Evolutionary conservation across 1,140 invertebrate genomes (phyloP).

Genomic region (Caerostris extrusa): DNA sequence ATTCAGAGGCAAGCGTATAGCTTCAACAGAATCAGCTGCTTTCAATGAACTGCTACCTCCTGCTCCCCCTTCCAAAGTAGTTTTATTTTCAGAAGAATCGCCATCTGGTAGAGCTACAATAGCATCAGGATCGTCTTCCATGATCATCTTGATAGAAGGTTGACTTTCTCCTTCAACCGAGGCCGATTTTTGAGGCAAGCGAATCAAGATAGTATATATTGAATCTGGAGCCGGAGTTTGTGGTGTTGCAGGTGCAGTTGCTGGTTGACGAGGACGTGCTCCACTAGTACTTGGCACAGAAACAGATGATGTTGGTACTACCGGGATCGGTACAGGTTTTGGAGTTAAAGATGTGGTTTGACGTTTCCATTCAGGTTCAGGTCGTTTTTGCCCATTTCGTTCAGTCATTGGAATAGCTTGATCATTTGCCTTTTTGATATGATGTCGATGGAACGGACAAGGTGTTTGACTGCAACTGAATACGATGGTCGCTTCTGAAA

Average conservation of each 20-base stretch:
- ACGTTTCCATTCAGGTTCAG: slow-evolving; percentile 68
- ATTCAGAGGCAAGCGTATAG: slow-evolving; percentile 89
- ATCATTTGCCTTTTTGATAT: slow-evolving; percentile 79
- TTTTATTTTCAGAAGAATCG: slow-evolving; percentile 48
- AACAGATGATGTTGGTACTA: background rate
- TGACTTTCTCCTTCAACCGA: slow-evolving; percentile 79
- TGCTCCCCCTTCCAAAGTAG: slow-evolving; percentile 19
- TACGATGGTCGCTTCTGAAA: slow-evolving; percentile 64
- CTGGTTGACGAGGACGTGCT: background rate
- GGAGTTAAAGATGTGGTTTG: slow-evolving; percentile 43
- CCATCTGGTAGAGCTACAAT: slow-evolving; percentile 1
- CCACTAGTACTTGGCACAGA: slow-evolving; percentile 29
- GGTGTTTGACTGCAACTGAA: slow-evolving; percentile 21
- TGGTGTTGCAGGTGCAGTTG: slow-evolving; percentile 44
- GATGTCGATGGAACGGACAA: slow-evolving; percentile 27
- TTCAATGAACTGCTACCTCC: slow-evolving; percentile 44
- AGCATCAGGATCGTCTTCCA: slow-evolving; percentile 83
- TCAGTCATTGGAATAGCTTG: slow-evolving; percentile 80
- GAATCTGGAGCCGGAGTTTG: slow-evolving; percentile 80
- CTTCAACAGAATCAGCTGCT: slow-evolving; percentile 84
- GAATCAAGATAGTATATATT: slow-evolving; percentile 95
- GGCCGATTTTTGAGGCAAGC: slow-evolving; percentile 85
- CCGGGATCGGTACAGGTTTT: slow-evolving; percentile 20
- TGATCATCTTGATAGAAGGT: slow-evolving; percentile 93
- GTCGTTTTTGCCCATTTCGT: slow-evolving; percentile 69